phyloP scores from a whole-genome alignment of 1,140 invertebrate species.

The Lasaia peninsularis region DNA sequence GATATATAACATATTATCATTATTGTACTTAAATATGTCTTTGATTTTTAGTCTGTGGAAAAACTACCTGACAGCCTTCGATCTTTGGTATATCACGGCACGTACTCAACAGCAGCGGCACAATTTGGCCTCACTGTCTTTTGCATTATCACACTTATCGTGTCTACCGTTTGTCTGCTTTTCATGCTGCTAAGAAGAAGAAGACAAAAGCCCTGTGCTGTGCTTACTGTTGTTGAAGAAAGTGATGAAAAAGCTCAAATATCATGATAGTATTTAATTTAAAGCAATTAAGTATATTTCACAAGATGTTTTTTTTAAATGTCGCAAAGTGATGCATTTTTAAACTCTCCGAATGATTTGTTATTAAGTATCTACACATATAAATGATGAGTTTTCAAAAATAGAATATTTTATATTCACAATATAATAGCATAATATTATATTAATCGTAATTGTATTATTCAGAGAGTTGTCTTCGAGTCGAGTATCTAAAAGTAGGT shows the following conservation, averaged over 20 bases:
- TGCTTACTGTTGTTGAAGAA: conserved; percentile 13
- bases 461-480: no score
- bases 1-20: no score
- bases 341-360: no score
- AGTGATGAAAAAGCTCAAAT: background rate
- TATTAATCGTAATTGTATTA: no score
- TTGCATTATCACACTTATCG: conserved; percentile 42
- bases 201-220: conserved; percentile 50
- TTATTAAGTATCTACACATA: no score
- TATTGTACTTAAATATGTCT: conserved; percentile 15
- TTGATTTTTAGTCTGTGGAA: conserved; percentile 52
- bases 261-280: background rate
- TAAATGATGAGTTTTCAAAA: no score
- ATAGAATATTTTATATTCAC: no score
- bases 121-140: conserved; percentile 56
- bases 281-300: background rate
- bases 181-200: conserved; percentile 37
- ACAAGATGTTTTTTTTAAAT: no score
- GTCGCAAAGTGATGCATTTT: no score
- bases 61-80: conserved; percentile 61
- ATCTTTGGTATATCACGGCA: conserved; percentile 69
- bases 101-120: conserved; percentile 63
- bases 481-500: no score
- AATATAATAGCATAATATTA: no score
- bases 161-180: conserved; percentile 48